Percentiles rank a stretch among this genome's conserved stretches.
Conservation (phyloP, 2,888 invertebrate genomes). For the Hyppa rectilinea region DNA sequence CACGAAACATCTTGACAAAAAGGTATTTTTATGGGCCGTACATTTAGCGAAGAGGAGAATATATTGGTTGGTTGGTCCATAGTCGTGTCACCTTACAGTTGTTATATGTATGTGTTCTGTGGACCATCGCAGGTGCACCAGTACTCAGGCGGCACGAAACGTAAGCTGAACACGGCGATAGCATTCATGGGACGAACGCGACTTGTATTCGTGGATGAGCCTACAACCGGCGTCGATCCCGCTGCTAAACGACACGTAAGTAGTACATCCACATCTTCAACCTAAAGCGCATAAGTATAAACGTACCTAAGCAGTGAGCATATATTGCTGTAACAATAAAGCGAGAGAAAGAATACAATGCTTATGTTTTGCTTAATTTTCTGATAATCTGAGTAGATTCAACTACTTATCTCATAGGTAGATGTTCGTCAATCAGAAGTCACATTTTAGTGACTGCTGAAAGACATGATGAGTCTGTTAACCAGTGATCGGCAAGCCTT, state of each 20-base stretch:
- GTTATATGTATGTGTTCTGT: background rate
- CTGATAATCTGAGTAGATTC: background rate
- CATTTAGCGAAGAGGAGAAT: background rate
- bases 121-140: slow-evolving; percentile 82
- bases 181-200: slow-evolving; percentile 93
- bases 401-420: background rate
- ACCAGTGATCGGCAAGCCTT: background rate
- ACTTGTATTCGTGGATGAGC: slow-evolving; percentile 93
- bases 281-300: background rate
- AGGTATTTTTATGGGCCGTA: slow-evolving; percentile 67
- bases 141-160: slow-evolving; percentile 94
- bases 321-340: background rate
- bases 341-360: background rate
- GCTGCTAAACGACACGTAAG: slow-evolving; percentile 92
- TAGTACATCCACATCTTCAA: slow-evolving; percentile 12
- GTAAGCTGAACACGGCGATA: slow-evolving; percentile 93
- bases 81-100: background rate
- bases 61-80: background rate
- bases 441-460: background rate
- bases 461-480: background rate
- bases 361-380: background rate
- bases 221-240: slow-evolving; percentile 94
- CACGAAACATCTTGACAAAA: slow-evolving; percentile 91
- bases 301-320: background rate
- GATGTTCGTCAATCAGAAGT: background rate